These are phyloP conservation scores for Salminus brasiliensis DNA, from an alignment of 2,113 vertebrate species.

Conservation along the genomic window DNA sequence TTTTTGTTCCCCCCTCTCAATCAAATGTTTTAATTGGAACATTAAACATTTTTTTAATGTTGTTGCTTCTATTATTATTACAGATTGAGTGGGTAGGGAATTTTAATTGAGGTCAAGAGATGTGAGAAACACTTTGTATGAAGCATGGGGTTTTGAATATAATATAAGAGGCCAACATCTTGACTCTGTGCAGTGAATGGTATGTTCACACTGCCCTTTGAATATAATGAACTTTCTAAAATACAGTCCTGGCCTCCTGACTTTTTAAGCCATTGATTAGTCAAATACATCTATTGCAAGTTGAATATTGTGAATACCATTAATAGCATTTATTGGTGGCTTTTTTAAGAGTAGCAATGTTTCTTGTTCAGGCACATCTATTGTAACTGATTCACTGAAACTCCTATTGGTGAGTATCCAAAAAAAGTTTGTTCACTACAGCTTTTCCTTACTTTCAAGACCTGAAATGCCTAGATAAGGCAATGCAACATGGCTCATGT, in stretches of 20 bases:
- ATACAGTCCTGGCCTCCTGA: not conserved
- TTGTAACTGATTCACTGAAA: not conserved
- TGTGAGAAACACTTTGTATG: not conserved
- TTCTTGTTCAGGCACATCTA: not conserved
- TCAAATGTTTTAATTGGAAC: constrained; percentile 24
- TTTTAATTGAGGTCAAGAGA: constrained; percentile 39
- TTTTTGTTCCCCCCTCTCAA: not conserved
- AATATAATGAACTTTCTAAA: not conserved
- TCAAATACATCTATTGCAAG: not conserved
- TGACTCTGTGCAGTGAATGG: not conserved
- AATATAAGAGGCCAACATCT: not conserved
- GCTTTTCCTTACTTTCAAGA: not conserved
- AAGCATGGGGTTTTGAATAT: not conserved
- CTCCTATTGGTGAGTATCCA: not conserved
- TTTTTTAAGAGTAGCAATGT: not conserved
- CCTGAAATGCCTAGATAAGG: not conserved
- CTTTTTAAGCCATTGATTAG: not conserved
- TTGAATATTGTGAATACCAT: not conserved
- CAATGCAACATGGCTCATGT: not conserved
- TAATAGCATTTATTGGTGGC: not conserved
- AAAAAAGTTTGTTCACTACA: not conserved
- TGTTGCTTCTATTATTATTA: constrained; percentile 12
- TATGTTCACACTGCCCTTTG: not conserved
- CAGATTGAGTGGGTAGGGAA: constrained; percentile 11
- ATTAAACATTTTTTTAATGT: constrained; percentile 9